These are phyloP conservation scores for Adelosebastes latens DNA, from an alignment of 2,797 vertebrate genomes.

Conservation along the genomic window DNA sequence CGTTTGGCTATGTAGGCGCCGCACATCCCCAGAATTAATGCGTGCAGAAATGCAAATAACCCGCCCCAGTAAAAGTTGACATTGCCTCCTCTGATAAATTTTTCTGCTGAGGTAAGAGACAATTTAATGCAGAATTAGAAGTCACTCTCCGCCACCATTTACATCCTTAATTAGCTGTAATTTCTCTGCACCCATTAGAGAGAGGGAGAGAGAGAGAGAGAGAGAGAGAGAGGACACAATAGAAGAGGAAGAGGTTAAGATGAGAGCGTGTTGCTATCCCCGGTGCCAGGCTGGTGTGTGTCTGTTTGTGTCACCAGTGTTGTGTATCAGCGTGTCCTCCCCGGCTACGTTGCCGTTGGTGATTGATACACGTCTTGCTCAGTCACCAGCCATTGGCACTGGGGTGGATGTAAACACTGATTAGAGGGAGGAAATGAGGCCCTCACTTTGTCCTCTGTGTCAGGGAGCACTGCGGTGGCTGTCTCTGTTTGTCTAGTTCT, in stretches of 20 bases:
- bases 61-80: constrained; percentile 87
- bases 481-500: constrained; percentile 84
- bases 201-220: constrained; percentile 63
- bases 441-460: constrained; percentile 85
- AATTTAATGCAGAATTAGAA: constrained; percentile 92
- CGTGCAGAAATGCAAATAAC: constrained; percentile 81
- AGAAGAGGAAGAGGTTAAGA: constrained; percentile 64
- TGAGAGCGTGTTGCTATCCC: constrained; percentile 52
- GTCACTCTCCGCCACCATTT: constrained; percentile 89
- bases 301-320: constrained; percentile 36
- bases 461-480: constrained; percentile 79
- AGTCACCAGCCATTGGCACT: constrained; percentile 74
- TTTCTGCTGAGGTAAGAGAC: constrained; percentile 93
- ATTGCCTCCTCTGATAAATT: constrained; percentile 88
- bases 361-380: constrained; percentile 82
- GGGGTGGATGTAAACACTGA: constrained; percentile 84
- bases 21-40: constrained; percentile 72
- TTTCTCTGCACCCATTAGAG: constrained; percentile 88
- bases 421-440: constrained; percentile 84
- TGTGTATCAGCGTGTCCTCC: constrained; percentile 52
- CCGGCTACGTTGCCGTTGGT: constrained; percentile 62
- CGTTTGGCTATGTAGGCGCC: constrained; percentile 57
- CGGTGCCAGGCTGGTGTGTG: constrained; percentile 20
- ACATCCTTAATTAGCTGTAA: constrained; percentile 92
- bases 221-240: constrained; percentile 43